Conservation (phyloP, 2,113 vertebrate genomes). For the Dryoscopus gambensis region DNA sequence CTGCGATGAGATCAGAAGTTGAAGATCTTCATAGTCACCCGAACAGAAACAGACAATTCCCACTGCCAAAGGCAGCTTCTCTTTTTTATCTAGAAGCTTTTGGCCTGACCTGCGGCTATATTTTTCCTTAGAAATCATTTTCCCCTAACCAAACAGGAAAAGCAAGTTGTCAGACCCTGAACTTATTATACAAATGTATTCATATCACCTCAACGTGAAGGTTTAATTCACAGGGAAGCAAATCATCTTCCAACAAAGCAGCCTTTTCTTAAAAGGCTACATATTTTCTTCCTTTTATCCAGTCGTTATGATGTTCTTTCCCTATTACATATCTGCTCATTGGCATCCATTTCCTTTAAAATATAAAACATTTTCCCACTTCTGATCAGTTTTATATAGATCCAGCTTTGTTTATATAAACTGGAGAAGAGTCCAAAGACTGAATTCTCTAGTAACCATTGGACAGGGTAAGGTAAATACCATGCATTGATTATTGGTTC, state of each 20-base stretch:
- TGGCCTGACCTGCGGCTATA: neutral
- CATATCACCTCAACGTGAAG: neutral
- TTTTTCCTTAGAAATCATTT: neutral
- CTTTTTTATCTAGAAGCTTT: neutral
- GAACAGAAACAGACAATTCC: neutral
- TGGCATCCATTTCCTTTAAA: neutral
- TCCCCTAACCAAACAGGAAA: neutral
- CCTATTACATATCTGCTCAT: neutral
- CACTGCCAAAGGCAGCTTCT: neutral
- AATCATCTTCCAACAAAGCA: neutral
- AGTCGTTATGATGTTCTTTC: neutral
- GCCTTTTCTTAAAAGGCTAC: neutral
- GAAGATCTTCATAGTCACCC: neutral
- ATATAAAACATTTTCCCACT: neutral
- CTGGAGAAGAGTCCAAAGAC: neutral
- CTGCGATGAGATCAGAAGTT: fast-evolving
- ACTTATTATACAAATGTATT: neutral
- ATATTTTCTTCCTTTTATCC: neutral
- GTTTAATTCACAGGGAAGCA: neutral
- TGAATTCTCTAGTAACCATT: neutral
- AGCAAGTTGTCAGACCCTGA: neutral
- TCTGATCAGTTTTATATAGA: neutral
- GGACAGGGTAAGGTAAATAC: neutral
- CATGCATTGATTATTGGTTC: neutral
- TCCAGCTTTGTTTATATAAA: neutral